Base-by-base conservation (phyloP, 1,140 invertebrate species). In the Medauroidea extradentata region DNA sequence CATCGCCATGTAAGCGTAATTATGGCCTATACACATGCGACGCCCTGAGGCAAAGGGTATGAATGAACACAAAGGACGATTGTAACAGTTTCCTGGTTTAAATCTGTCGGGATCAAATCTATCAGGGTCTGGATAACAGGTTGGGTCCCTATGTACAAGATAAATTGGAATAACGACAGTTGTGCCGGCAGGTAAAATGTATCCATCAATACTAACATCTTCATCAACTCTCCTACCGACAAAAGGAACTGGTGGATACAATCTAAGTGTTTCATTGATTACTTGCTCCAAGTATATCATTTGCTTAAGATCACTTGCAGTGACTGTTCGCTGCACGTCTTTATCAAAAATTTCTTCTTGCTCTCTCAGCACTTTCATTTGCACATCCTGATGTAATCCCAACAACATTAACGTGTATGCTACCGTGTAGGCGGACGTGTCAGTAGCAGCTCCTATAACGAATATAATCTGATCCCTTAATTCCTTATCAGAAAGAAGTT, bases 71-170 rank as follows among this genome's bases (percentile, higher is more conserved):
- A 69, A 71, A 43, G 72, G 55, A 60, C 72, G 63, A 46, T 71
- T 57, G 13, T 53, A 44, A 5, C 62, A 53, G 43, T 71, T 68
- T 29, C 65, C 65, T n/a, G 74, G 72, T 4, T 74, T 61, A 65
- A 84, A 85, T 53, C 81, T 67, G 27, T 84, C 79, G 0, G 83
- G 83, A 67, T 83, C 71, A 64, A 82, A 85, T 8, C 63, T 62
- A 25, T 82, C 77, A 1, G 83, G 83, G 50, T 85, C 72, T 9
- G 80, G 75, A 63, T 77, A 85, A 39, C 69, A 65, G 14, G 75
- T 60, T 14, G 70, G 61, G 56, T 81, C 70, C 23, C 77, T 67
- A 64, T 86, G 83, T 25, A 81, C 65, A 27, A 71, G 67, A 29
- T 72, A 71, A 4, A 55, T 65, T 7, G 60, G 48, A 18, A 81